These are phyloP conservation scores for Sminthurides bifidus DNA, from an alignment of 1,140 invertebrate genomes.

Conservation along the genomic window DNA sequence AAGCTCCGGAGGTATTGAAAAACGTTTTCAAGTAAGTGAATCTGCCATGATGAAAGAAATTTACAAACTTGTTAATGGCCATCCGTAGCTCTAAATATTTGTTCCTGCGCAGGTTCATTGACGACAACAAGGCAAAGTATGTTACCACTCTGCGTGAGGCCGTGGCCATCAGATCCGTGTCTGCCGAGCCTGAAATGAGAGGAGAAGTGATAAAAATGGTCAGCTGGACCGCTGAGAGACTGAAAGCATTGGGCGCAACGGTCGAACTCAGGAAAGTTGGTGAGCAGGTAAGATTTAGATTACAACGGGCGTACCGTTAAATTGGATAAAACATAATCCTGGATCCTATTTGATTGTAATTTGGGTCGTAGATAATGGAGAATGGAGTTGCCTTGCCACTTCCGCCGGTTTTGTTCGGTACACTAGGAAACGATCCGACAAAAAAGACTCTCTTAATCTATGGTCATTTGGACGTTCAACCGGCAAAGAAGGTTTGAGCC, in stretches of 20 bases:
- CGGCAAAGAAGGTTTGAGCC: conserved; percentile 52
- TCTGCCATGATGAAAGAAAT: background rate
- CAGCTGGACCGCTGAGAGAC: conserved; percentile 50
- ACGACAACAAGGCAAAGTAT: conserved; percentile 61
- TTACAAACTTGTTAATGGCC: background rate
- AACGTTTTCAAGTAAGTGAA: background rate
- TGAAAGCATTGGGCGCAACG: conserved; percentile 61
- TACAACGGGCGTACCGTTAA: background rate
- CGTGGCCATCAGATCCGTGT: conserved; percentile 90
- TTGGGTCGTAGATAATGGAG: conserved; percentile 45
- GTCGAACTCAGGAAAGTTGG: conserved; percentile 72
- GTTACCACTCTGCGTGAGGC: conserved; percentile 69
- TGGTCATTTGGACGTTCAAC: conserved; percentile 97
- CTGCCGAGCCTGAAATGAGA: conserved; percentile 71
- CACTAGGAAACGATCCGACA: conserved; percentile 65
- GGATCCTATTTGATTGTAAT: conserved; percentile 7
- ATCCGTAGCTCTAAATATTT: conserved; percentile 32
- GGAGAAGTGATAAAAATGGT: conserved; percentile 63
- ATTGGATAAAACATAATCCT: background rate
- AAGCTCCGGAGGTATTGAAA: background rate
- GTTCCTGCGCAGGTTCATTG: conserved; percentile 51
- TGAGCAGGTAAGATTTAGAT: conserved; percentile 41
- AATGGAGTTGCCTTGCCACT: conserved; percentile 59
- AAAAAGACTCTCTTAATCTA: conserved; percentile 91
- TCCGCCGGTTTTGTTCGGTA: conserved; percentile 78